These are phyloP conservation scores for Myiotriccus ornatus DNA, from an alignment of 2,797 vertebrate species.

Conservation along the genomic window DNA sequence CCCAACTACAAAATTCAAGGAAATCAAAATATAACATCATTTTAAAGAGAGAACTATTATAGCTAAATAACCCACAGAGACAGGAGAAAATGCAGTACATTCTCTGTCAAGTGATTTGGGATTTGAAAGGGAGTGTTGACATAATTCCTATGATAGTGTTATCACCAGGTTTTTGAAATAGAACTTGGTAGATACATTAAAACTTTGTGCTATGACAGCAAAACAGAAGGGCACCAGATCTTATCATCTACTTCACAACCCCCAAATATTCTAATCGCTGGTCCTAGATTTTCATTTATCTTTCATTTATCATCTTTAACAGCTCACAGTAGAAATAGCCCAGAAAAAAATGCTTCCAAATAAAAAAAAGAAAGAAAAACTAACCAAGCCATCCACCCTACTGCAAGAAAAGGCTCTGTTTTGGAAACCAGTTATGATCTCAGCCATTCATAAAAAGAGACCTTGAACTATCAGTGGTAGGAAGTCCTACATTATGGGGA, in stretches of 20 bases:
- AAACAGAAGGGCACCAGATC: background rate
- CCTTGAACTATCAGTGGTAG: background rate
- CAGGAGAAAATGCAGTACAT: background rate
- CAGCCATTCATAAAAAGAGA: background rate
- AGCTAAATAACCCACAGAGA: background rate
- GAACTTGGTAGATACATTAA: background rate
- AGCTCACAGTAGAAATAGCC: background rate
- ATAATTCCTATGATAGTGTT: background rate
- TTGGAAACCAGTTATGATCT: background rate
- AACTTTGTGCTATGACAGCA: background rate
- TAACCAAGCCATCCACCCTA: background rate
- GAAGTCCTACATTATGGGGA: background rate
- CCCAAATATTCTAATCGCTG: background rate
- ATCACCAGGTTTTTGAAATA: background rate
- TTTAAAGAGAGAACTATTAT: background rate
- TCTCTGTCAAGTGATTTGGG: background rate
- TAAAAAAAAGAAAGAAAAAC: background rate
- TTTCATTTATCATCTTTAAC: background rate
- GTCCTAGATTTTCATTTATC: background rate
- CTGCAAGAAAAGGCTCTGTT: background rate
- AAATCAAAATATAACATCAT: background rate
- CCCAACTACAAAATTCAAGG: background rate
- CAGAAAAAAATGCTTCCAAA: background rate
- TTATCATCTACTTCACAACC: background rate
- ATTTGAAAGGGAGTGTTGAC: constrained; percentile 13